These are phyloP conservation scores for Dicyrtoma fusca DNA, from an alignment of 2,888 invertebrate species.

Conservation along the genomic window DNA sequence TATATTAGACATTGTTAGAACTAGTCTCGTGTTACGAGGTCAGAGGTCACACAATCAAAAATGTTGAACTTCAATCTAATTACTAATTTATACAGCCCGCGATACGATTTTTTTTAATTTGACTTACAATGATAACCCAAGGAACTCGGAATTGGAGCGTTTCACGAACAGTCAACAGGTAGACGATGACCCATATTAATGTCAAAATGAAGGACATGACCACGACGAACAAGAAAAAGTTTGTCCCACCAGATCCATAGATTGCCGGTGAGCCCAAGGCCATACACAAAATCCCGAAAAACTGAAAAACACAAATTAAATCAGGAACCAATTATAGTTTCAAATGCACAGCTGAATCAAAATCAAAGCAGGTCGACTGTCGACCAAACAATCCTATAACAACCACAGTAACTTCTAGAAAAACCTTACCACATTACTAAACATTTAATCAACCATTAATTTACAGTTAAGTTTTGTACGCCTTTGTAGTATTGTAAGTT, in stretches of 20 bases:
- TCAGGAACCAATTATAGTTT: background rate
- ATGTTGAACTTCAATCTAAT: too few species aligned
- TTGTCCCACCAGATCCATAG: constrained; percentile 64
- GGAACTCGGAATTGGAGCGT: constrained; percentile 78
- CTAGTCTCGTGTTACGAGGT: background rate
- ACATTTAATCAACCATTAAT: background rate
- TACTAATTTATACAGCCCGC: too few species aligned
- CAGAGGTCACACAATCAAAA: too few species aligned
- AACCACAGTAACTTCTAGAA: too few species aligned
- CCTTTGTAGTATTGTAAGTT: too few species aligned
- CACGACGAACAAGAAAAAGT: constrained; percentile 84
- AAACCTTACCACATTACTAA: too few species aligned
- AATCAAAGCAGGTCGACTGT: too few species aligned
- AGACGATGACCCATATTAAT: constrained; percentile 78
- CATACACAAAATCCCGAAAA: constrained; percentile 84
- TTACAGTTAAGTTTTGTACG: background rate
- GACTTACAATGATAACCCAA: constrained; percentile 79
- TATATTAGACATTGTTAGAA: background rate
- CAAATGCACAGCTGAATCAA: background rate
- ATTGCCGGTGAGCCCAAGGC: constrained; percentile 73
- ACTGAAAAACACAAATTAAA: constrained; percentile 65
- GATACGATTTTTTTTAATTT: too few species aligned
- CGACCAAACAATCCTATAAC: too few species aligned
- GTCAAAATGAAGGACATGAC: constrained; percentile 81
- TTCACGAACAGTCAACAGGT: constrained; percentile 77